Conservation (phyloP, 2,113 vertebrate species). For the Nestor notabilis region DNA sequence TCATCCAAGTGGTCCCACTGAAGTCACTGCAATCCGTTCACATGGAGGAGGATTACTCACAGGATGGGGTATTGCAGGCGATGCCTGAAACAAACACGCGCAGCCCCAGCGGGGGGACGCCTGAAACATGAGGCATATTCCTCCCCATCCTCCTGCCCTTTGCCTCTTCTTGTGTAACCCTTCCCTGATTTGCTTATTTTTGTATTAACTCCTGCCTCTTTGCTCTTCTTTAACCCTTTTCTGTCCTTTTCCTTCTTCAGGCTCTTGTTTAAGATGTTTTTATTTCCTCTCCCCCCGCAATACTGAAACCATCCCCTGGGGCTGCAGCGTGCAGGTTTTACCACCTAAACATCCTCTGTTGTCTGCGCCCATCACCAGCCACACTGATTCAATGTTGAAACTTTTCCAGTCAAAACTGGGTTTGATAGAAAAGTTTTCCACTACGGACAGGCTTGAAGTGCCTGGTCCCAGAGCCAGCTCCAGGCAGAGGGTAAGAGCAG, state of each 20-base stretch:
- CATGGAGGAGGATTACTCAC: not conserved
- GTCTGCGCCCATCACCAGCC: not conserved
- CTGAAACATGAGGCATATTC: not conserved
- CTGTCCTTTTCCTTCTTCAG: not conserved
- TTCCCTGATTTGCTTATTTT: not conserved
- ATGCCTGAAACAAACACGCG: not conserved
- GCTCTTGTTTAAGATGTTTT: rapidly evolving
- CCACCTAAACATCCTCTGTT: not conserved
- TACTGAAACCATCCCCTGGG: not conserved
- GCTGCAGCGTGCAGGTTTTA: not conserved
- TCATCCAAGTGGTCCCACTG: rapidly evolving
- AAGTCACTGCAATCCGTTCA: not conserved
- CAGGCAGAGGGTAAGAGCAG: not conserved
- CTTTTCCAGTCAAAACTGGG: not conserved
- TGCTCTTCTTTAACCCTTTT: not conserved
- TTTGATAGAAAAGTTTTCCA: not conserved
- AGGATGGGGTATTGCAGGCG: not conserved
- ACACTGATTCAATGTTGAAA: not conserved
- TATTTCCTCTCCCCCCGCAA: not conserved
- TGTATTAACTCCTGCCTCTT: not conserved
- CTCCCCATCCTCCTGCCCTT: conserved; percentile 46
- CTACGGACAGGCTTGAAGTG: not conserved
- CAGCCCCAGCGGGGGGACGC: not conserved
- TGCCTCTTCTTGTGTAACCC: conserved; percentile 39
- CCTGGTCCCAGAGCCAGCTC: not conserved